Conservation (phyloP, 1,140 invertebrate species). For the Thaumetopoea pityocampa region DNA sequence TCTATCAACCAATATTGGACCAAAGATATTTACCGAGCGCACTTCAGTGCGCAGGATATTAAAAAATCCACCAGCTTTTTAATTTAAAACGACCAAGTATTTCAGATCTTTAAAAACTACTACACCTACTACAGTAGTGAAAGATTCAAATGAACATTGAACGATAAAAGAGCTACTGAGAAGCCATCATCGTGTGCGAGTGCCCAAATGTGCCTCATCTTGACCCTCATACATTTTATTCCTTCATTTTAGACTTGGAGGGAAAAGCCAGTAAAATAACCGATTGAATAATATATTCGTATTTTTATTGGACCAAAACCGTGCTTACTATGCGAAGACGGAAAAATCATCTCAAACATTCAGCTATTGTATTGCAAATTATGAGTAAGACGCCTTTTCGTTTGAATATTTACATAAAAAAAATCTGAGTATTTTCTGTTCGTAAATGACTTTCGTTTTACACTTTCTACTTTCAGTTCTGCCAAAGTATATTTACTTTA, state of each 20-base stretch:
- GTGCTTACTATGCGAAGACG: constrained; percentile 61
- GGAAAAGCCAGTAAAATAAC: constrained; percentile 56
- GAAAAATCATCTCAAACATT: constrained; percentile 68
- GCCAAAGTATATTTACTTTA: constrained; percentile 21
- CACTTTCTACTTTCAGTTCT: constrained; percentile 26
- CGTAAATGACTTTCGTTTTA: constrained; percentile 59
- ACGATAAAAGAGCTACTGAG: constrained; percentile 1
- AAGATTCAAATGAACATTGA: neutral
- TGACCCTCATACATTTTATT: constrained; percentile 54
- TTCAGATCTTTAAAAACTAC: neutral
- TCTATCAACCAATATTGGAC: constrained; percentile 5
- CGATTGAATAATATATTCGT: constrained; percentile 72
- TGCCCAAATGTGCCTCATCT: too few species aligned
- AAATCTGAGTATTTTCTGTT: constrained; percentile 53
- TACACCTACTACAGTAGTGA: neutral
- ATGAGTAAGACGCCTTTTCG: constrained; percentile 58
- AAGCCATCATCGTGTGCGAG: too few species aligned
- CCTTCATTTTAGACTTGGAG: constrained; percentile 54
- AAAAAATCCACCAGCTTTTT: constrained; percentile 5
- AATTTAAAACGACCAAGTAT: neutral
- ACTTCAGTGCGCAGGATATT: constrained; percentile 9
- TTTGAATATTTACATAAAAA: constrained; percentile 68
- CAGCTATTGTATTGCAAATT: constrained; percentile 72
- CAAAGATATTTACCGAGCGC: constrained; percentile 7
- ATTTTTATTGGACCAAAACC: constrained; percentile 61